A percentile compares a stretch with the other conserved stretches of the same genome.
These are phyloP conservation scores for Octomys mimax DNA, from an alignment of 2,797 vertebrate genomes.

Conservation along the genomic window DNA sequence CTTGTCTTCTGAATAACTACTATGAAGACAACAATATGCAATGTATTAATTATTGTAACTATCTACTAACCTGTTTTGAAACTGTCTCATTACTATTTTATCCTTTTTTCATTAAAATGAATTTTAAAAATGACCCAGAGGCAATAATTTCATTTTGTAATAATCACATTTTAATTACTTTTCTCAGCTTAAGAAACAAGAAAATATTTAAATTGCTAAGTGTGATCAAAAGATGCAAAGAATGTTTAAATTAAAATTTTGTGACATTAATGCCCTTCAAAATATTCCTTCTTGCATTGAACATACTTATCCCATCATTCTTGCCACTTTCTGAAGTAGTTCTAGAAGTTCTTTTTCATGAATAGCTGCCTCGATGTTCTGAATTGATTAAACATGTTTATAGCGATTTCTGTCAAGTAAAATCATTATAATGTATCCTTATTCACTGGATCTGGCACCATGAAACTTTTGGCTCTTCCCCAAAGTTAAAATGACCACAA, in stretches of 20 bases:
- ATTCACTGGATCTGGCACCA: background rate
- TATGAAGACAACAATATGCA: too few species aligned
- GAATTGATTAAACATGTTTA: background rate
- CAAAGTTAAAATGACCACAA: background rate
- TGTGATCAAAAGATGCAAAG: background rate
- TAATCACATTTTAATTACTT: background rate
- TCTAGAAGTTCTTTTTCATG: background rate
- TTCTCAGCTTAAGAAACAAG: conserved; percentile 19
- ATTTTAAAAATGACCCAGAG: background rate
- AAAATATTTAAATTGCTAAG: background rate
- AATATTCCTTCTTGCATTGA: background rate
- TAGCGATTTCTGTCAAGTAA: background rate
- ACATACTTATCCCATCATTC: background rate
- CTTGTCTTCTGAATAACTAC: too few species aligned
- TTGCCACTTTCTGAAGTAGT: background rate
- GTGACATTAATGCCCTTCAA: background rate
- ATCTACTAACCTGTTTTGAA: too few species aligned
- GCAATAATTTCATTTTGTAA: conserved; percentile 6
- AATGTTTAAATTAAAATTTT: background rate
- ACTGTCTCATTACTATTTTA: too few species aligned
- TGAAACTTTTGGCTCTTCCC: background rate
- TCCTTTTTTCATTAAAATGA: too few species aligned
- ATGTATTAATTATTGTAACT: too few species aligned
- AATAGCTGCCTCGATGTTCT: background rate
- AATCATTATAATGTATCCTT: background rate